Evolutionary conservation across 1,140 invertebrate species (phyloP), one percentile per base, ranked within the genome.

Genomic region (Hermetia illucens): DNA sequence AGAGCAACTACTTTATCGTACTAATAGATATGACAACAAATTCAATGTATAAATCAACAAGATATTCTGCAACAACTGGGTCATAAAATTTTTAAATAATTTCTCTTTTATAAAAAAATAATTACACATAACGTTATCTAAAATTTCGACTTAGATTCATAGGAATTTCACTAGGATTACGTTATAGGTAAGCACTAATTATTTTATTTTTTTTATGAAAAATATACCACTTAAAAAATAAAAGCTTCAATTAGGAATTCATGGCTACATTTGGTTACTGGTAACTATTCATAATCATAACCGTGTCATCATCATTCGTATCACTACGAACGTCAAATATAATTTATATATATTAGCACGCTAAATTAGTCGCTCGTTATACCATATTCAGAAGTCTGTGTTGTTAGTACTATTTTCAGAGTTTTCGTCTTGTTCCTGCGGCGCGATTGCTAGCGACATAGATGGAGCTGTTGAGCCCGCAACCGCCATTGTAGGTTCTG

Each of bases 401-500:
- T 61, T 42, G 13, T 42, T 42, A 13, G 30, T 32, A 8, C 10
- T 32, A 16, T 32, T 58, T 40, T 58, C 56, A n/a, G 51, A 40
- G 43, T 58, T 58, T 42, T 62, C 64, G 51, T 63, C 53, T 48
- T 65, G 50, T 29, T 56, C 55, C 27, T 58, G 51, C 5, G 69
- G 55, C 27, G 69, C 64, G 38, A 68, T 61, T 46, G 71, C 63
- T 44, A 74, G 64, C 25, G 69, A 63, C 38, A 71, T 59, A 45
- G 65, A 66, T 8, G 59, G 51, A 17, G 59, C 52, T 62, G 79
- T 70, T 5, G 82, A 44, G 22, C 52, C 53, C 13, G 50, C 79
- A 29, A 81, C 75, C 36, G 82, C 74, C 64, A 92, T 92, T 41
- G 77, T 79, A 41, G 91, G 83, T 69, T 88, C 84, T 42, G 89